These are phyloP conservation scores for Heteronetta atricapilla DNA, from an alignment of 2,113 vertebrate genomes.

Conservation along the genomic window DNA sequence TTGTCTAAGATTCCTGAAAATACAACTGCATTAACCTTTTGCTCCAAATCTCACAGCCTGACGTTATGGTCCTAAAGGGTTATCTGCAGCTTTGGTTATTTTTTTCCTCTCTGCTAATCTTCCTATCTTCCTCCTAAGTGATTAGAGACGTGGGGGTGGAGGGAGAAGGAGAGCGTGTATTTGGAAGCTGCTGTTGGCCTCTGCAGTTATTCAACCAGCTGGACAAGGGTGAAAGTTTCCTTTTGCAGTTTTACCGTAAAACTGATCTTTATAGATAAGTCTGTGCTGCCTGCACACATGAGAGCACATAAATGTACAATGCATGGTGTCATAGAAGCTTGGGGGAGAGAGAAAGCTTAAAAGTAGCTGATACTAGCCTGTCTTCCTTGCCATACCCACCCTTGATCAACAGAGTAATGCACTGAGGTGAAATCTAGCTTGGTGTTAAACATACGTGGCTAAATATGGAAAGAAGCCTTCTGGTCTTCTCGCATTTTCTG, in stretches of 20 bases:
- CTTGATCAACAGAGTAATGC: background rate
- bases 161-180: conserved; percentile 28
- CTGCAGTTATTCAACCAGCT: conserved; percentile 60
- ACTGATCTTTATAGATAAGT: conserved; percentile 25
- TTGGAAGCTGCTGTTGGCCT: conserved; percentile 52
- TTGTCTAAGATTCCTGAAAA: conserved; percentile 45
- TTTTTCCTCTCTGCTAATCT: conserved; percentile 70
- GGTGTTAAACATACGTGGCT: conserved; percentile 14
- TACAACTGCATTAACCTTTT: conserved; percentile 33
- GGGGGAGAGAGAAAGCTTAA: conserved; percentile 26
- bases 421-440: conserved; percentile 40
- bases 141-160: conserved; percentile 59
- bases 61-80: conserved; percentile 61
- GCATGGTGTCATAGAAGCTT: background rate
- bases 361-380: conserved; percentile 42
- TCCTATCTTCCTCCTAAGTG: conserved; percentile 73
- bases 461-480: conserved; percentile 43
- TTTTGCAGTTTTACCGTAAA: background rate
- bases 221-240: conserved; percentile 58
- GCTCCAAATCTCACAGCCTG: conserved; percentile 5
- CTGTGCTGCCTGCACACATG: conserved; percentile 27
- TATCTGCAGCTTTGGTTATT: conserved; percentile 68
- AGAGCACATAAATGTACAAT: conserved; percentile 18
- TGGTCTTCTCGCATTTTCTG: conserved; percentile 58
- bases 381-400: background rate